Base-by-base conservation (phyloP, 1,140 invertebrate genomes). In the Frieseomelitta varia region DNA sequence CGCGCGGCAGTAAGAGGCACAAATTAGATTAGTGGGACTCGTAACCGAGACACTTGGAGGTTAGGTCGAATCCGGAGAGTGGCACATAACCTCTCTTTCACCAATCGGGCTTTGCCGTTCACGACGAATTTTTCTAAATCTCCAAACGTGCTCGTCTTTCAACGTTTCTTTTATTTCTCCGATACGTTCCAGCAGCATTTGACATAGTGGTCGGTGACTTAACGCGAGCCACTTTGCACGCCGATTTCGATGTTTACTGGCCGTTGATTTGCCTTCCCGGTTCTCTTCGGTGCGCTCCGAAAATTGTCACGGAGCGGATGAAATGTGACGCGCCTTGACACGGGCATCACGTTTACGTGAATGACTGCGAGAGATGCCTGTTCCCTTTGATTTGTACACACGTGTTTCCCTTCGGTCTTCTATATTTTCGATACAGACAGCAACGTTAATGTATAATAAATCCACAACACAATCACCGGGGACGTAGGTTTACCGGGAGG, bases 21-120 rank as follows among this genome's bases (percentile, higher is more conserved):
- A 53, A 90, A 90, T 89, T 87, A 77, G 88, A 89, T 90, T 79
- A 90, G 87, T 90, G 82, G 88, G 87, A 73, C 87, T 90, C 87
- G 75, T 81, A 85, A 75, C 84, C 72, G 83, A 89, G 84, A 88
- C 85, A 78, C 88, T 89, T 84, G 74, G 56, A 86, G 80, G 85
- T 86, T 86, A 73, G 73, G 56, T 84, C 63, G 80, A 81, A 72
- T 27, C 68, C 55, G 72, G 84, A 84, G 79, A 88, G 75, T 88
- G 84, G 69, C 55, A 47, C 71, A 71, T 74, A 73, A 79, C 71
- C 79, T 79, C 55, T 81, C 56, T 81, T 67, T 89, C 73, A 81
- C 79, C 30, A 30, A 75, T 30, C 75, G 51, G 24, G 12, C n/a
- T 47, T n/a, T 61, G 19, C 6, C 51, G 55, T 17, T 12, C 30